These are phyloP conservation scores for Chrysolina americana DNA, from an alignment of 2,888 invertebrate species.

Conservation along the genomic window DNA sequence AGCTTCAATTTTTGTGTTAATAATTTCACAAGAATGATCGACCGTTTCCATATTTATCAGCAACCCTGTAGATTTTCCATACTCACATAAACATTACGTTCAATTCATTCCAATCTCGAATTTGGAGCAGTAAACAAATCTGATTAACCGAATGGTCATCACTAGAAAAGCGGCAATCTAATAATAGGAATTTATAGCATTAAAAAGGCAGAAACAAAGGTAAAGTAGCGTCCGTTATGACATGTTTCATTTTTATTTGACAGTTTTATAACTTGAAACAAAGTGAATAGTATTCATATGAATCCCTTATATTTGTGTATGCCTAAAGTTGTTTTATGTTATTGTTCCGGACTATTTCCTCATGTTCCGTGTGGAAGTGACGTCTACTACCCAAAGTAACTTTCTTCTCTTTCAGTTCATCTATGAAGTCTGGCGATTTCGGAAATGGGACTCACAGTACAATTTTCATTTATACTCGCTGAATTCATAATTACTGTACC, in stretches of 20 bases:
- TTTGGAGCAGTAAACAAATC: constrained; percentile 25
- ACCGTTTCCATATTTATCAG: too few relatives aligned
- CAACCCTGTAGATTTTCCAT: too few relatives aligned
- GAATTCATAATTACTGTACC: neutral
- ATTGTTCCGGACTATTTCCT: neutral
- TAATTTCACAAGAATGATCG: too few relatives aligned
- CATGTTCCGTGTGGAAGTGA: constrained; percentile 17
- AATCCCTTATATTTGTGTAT: constrained; percentile 27
- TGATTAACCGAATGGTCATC: constrained; percentile 31
- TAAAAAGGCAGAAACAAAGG: constrained; percentile 41
- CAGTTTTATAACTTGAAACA: constrained; percentile 42
- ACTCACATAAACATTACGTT: neutral
- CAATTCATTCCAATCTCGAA: constrained; percentile 2
- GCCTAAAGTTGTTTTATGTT: constrained; percentile 21
- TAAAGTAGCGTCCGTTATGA: constrained; percentile 33
- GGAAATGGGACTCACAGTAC: neutral
- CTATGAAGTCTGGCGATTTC: neutral
- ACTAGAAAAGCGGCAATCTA: constrained; percentile 31
- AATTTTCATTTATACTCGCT: neutral
- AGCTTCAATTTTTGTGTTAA: too few relatives aligned
- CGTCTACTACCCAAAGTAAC: neutral
- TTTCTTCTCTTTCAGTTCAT: neutral
- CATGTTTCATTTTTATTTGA: constrained; percentile 43
- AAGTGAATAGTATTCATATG: constrained; percentile 38
- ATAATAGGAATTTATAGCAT: constrained; percentile 37